Percentiles rank a stretch among this genome's conserved stretches.
phyloP scores from a whole-genome alignment of 2,797 vertebrate species.

The Coendou prehensilis region DNA sequence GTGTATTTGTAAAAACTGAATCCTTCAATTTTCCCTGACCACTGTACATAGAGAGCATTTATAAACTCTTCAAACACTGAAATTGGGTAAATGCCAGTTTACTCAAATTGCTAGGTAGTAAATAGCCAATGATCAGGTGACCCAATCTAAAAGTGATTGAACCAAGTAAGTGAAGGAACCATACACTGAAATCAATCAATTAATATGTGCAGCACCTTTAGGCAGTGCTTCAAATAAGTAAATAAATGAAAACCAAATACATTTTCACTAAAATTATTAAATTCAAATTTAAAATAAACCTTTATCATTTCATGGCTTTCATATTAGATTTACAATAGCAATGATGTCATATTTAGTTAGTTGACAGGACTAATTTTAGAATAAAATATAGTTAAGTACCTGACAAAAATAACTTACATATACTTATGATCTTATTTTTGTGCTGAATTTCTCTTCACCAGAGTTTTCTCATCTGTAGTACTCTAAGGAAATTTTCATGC shows the following conservation, averaged over 20 bases:
- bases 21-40: background rate
- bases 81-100: constrained; percentile 10
- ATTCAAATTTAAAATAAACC: constrained; percentile 55
- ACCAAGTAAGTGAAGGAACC: background rate
- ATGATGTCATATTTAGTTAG: constrained; percentile 48
- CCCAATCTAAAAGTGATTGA: constrained; percentile 47
- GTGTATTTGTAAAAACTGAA: background rate
- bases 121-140: constrained; percentile 27
- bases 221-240: constrained; percentile 14
- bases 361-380: constrained; percentile 50
- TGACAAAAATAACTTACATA: constrained; percentile 62
- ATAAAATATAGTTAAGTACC: constrained; percentile 50
- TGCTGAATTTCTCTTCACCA: constrained; percentile 61
- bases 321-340: constrained; percentile 39
- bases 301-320: constrained; percentile 3
- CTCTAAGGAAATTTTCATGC: constrained; percentile 54
- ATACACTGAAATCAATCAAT: constrained; percentile 40
- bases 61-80: constrained; percentile 24
- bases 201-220: constrained; percentile 20
- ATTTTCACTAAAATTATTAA: constrained; percentile 50
- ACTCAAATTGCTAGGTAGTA: constrained; percentile 42
- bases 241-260: background rate
- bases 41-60: background rate
- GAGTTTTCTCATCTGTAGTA: constrained; percentile 55
- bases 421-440: constrained; percentile 19